Conservation (phyloP, 2,797 vertebrate genomes). For the Argentina silus region DNA sequence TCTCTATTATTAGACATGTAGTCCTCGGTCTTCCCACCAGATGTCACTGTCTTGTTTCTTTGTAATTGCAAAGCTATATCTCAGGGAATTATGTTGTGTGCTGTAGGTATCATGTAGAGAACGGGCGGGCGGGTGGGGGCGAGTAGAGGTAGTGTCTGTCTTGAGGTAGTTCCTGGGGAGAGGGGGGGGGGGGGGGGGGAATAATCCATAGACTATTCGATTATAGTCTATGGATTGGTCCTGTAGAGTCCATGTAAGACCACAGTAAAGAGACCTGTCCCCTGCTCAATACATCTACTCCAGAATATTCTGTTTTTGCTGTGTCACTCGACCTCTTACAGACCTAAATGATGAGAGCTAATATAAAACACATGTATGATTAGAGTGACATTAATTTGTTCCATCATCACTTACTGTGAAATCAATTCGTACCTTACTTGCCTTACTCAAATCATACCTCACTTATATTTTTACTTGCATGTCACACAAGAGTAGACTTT, state of each 20-base stretch:
- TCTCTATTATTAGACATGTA: conserved; percentile 1
- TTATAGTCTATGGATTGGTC: background rate
- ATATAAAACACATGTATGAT: background rate
- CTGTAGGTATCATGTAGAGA: background rate
- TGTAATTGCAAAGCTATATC: background rate
- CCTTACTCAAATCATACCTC: too few species aligned
- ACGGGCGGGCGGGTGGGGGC: too few species aligned
- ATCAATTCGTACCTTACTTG: too few species aligned
- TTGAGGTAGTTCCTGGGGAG: too few species aligned
- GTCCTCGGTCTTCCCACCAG: conserved; percentile 56
- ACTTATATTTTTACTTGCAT: too few species aligned
- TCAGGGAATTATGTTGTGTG: background rate
- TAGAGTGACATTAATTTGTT: too few species aligned
- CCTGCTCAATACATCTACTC: background rate
- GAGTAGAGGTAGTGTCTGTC: too few species aligned
- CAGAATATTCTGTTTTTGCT: background rate
- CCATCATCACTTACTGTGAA: too few species aligned
- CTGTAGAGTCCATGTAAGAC: background rate
- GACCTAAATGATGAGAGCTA: background rate
- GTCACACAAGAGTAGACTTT: too few species aligned
- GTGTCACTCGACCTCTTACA: background rate
- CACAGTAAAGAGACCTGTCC: background rate
- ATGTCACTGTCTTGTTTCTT: conserved; percentile 36
- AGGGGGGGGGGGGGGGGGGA: too few species aligned
- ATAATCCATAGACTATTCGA: too few species aligned